Evolutionary conservation across 2,888 invertebrate genomes (phyloP).

Genomic region (Drosophila engyochracea): DNA sequence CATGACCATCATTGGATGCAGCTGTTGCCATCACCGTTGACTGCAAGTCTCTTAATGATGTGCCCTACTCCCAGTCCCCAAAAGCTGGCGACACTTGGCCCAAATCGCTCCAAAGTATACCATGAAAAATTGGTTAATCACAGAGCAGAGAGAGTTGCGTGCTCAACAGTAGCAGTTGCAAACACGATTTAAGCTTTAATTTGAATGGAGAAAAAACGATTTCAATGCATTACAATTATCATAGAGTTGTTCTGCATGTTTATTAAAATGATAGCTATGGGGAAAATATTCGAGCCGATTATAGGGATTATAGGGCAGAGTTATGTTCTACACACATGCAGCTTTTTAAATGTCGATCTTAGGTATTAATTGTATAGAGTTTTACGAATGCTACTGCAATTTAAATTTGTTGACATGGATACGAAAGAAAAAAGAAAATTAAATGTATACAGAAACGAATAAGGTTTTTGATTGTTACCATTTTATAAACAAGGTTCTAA

Average conservation of each 20-base stretch:
- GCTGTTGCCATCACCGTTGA: constrained; percentile 12
- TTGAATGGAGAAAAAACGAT: constrained; percentile 16
- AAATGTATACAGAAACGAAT: background rate
- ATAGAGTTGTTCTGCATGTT: background rate
- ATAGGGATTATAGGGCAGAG: background rate
- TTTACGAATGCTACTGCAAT: background rate
- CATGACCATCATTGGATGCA: constrained; percentile 20
- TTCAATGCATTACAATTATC: constrained; percentile 20
- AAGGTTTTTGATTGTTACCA: background rate
- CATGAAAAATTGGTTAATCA: constrained; percentile 19
- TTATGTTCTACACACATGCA: background rate
- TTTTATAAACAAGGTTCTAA: background rate
- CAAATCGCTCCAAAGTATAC: constrained; percentile 23
- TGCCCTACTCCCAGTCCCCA: background rate
- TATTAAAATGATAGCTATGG: constrained; percentile 9
- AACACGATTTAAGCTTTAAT: constrained; percentile 21
- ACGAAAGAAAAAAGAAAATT: background rate
- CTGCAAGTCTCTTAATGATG: constrained; percentile 6
- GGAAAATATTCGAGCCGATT: background rate
- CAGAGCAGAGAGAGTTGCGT: background rate
- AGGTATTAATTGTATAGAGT: background rate
- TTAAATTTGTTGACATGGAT: background rate
- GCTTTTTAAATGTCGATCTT: too few species aligned
- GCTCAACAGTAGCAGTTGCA: background rate
- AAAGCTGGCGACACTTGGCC: constrained; percentile 10